These are phyloP conservation scores for Myiagra hebetior DNA, from an alignment of 2,113 vertebrate species.

Conservation along the genomic window DNA sequence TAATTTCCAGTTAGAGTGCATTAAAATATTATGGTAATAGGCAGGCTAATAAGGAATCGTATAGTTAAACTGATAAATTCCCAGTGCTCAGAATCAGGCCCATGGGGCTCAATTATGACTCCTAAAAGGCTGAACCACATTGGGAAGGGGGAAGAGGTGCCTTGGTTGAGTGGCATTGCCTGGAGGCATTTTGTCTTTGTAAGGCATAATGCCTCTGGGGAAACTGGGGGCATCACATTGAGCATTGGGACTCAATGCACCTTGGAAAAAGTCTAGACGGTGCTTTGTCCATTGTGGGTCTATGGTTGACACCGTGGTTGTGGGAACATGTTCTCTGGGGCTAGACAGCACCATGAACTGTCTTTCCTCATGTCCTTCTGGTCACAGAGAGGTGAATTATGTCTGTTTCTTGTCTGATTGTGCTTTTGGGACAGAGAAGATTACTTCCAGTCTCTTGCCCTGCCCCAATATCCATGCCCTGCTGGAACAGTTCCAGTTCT, in stretches of 20 bases:
- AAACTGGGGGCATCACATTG: constrained; percentile 4
- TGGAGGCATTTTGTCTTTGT: constrained; percentile 59
- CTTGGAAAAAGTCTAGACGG: constrained; percentile 25
- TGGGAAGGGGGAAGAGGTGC: constrained; percentile 47
- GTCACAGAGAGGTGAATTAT: background rate
- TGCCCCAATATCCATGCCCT: background rate
- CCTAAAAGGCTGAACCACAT: constrained; percentile 36
- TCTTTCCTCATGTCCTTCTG: background rate
- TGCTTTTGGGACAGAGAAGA: background rate
- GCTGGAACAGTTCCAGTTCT: background rate
- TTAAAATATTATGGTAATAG: constrained; percentile 49
- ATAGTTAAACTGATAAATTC: constrained; percentile 37
- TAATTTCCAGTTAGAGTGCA: constrained; percentile 5
- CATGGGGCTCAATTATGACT: constrained; percentile 59
- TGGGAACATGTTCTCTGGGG: background rate
- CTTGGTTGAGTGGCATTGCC: constrained; percentile 58
- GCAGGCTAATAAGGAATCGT: constrained; percentile 40
- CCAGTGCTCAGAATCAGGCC: constrained; percentile 52
- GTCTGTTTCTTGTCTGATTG: background rate
- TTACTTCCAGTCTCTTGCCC: background rate
- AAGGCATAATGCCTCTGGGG: constrained; percentile 47
- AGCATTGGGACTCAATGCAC: constrained; percentile 27
- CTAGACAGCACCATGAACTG: background rate
- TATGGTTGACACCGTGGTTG: background rate
- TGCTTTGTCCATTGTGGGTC: background rate